Conservation (phyloP, 2,888 invertebrate species). For the Odontomyia ornata region DNA sequence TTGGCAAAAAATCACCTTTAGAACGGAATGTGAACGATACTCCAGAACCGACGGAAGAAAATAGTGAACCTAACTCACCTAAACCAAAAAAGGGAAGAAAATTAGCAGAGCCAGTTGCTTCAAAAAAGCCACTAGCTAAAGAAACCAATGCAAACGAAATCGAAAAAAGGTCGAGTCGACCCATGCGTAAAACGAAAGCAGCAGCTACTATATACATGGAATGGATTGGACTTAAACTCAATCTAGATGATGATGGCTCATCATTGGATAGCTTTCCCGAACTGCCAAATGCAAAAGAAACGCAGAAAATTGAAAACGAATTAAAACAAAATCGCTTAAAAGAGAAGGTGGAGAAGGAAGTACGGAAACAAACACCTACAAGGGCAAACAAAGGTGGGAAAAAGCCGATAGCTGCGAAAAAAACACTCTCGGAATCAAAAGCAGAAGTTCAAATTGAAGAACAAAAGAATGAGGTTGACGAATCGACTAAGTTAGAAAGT, state of each 20-base stretch:
- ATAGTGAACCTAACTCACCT: constrained; percentile 55
- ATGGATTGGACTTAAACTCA: constrained; percentile 74
- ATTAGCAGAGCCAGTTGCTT: constrained; percentile 27
- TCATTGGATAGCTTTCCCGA: constrained; percentile 76
- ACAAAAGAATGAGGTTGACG: not conserved
- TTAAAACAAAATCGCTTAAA: constrained; percentile 58
- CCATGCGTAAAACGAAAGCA: constrained; percentile 77
- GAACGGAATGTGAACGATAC: constrained; percentile 34
- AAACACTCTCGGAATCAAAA: not conserved
- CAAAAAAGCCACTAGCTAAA: constrained; percentile 55
- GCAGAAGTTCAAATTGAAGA: not conserved
- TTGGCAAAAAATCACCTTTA: constrained; percentile 51
- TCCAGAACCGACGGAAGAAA: constrained; percentile 44
- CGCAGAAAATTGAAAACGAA: constrained; percentile 68
- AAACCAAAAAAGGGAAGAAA: constrained; percentile 57
- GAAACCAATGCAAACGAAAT: constrained; percentile 53
- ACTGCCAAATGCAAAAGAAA: constrained; percentile 71
- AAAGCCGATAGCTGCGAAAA: not conserved
- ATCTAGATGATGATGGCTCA: constrained; percentile 71
- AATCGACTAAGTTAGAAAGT: too few relatives aligned
- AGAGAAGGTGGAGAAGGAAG: constrained; percentile 54
- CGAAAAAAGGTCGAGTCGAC: constrained; percentile 60
- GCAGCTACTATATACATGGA: constrained; percentile 80
- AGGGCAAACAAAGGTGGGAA: not conserved
- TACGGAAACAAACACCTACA: constrained; percentile 51